Conservation (phyloP, 35 echinoderm and acorn worm genomes). For the Stichopus chloronotus region DNA sequence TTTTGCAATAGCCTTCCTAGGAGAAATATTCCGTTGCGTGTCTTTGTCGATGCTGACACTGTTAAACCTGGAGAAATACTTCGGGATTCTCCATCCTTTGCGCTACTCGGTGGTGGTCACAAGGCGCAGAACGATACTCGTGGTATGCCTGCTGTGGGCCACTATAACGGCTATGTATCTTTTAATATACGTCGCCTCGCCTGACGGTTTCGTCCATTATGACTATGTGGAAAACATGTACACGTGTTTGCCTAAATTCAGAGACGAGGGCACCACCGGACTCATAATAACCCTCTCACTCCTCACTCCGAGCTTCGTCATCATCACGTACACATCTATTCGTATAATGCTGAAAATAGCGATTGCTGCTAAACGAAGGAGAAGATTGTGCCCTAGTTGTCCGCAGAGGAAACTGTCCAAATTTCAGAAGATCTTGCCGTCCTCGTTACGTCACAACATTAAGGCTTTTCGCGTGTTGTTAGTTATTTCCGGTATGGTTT, state of each 20-base stretch:
- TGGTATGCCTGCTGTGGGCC: conserved; percentile 17
- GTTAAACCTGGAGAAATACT: conserved; percentile 60
- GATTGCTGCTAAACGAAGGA: conserved; percentile 16
- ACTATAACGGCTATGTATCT: not conserved
- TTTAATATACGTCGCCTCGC: not conserved
- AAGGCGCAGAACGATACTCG: conserved; percentile 20
- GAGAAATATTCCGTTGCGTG: conserved; percentile 50
- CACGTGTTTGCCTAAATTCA: conserved; percentile 34
- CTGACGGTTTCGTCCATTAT: not conserved
- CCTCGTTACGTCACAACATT: conserved; percentile 43
- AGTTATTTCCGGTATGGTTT: conserved; percentile 59
- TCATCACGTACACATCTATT: conserved; percentile 58
- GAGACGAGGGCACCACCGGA: not conserved
- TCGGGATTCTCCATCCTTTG: conserved; percentile 64
- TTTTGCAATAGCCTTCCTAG: conserved; percentile 22
- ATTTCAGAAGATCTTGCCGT: conserved; percentile 9
- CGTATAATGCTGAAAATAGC: conserved; percentile 34
- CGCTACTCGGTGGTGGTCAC: conserved; percentile 54
- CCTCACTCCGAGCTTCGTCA: conserved; percentile 66
- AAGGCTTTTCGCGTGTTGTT: conserved; percentile 62
- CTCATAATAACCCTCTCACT: conserved; percentile 17
- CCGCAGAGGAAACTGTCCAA: not conserved
- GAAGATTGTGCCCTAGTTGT: conserved; percentile 22
- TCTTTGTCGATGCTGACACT: conserved; percentile 62
- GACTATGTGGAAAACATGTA: conserved; percentile 28